Evolutionary conservation across 2,113 vertebrate genomes (phyloP).

Genomic region (Hemibagrus wyckioides): DNA sequence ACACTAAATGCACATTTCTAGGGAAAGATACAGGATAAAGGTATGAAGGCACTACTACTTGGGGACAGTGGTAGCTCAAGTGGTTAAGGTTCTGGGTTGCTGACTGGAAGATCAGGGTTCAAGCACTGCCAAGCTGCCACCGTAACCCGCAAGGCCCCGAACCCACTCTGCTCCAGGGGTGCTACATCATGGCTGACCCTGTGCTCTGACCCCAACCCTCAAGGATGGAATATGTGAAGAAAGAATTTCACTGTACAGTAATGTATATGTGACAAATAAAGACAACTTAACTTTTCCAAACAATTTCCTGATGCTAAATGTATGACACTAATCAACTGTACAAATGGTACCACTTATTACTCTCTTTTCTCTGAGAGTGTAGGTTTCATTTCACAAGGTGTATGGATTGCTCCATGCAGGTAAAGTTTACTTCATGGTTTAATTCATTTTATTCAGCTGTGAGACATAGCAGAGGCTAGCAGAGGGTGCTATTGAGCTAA

Average conservation of each 20-base stretch:
- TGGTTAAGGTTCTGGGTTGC: too few species aligned
- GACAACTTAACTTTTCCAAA: too few species aligned
- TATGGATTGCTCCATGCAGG: background rate
- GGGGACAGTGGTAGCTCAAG: too few species aligned
- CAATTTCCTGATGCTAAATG: background rate
- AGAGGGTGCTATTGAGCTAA: conserved; percentile 41
- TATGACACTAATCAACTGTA: background rate
- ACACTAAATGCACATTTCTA: background rate
- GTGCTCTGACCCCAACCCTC: too few species aligned
- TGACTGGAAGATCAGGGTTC: too few species aligned
- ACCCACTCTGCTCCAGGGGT: too few species aligned
- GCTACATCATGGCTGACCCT: too few species aligned
- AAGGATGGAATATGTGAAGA: too few species aligned
- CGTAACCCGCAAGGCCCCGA: too few species aligned
- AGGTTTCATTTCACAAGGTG: background rate
- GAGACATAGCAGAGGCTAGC: background rate
- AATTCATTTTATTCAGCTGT: background rate
- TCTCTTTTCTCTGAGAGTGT: background rate
- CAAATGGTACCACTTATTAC: background rate
- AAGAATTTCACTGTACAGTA: too few species aligned
- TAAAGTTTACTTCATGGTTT: background rate
- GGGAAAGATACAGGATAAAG: background rate
- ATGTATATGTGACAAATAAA: too few species aligned
- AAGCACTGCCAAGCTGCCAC: too few species aligned
- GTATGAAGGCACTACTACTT: background rate